Evolutionary conservation across 2,797 vertebrate species (phyloP).

Genomic region (Austrolebias charrua): DNA sequence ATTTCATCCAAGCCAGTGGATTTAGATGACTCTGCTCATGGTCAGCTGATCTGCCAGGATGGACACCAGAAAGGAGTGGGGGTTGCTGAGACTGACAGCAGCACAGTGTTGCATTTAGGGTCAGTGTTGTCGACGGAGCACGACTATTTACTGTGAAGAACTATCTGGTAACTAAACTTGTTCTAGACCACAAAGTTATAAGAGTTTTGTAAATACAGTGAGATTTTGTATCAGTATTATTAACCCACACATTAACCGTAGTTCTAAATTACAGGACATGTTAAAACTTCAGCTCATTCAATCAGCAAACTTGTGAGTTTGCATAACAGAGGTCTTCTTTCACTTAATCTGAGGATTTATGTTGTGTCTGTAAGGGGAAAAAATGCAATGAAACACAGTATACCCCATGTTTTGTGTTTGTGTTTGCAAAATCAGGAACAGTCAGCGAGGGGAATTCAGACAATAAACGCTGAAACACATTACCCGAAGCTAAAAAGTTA

Average conservation of each 20-base stretch:
- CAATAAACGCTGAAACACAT: too few species aligned
- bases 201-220: constrained; percentile 4
- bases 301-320: constrained; percentile 6
- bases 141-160: constrained; percentile 73
- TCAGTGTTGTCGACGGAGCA: constrained; percentile 70
- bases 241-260: background rate
- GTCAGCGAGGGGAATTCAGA: too few species aligned
- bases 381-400: too few species aligned
- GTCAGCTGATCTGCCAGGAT: constrained; percentile 39
- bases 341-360: background rate
- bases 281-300: background rate
- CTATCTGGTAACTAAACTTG: background rate
- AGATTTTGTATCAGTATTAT: constrained; percentile 17
- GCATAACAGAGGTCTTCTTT: background rate
- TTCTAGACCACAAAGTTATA: background rate
- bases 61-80: constrained; percentile 2
- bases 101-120: constrained; percentile 66
- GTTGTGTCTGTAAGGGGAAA: too few species aligned
- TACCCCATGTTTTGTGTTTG: too few species aligned
- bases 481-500: too few species aligned
- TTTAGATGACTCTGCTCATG: constrained; percentile 37
- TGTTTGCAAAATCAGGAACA: too few species aligned
- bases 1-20: constrained; percentile 42
- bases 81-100: constrained; percentile 32
- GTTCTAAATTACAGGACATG: background rate